Conservation (phyloP, 2,113 vertebrate genomes). For the Lutjanus erythropterus region DNA sequence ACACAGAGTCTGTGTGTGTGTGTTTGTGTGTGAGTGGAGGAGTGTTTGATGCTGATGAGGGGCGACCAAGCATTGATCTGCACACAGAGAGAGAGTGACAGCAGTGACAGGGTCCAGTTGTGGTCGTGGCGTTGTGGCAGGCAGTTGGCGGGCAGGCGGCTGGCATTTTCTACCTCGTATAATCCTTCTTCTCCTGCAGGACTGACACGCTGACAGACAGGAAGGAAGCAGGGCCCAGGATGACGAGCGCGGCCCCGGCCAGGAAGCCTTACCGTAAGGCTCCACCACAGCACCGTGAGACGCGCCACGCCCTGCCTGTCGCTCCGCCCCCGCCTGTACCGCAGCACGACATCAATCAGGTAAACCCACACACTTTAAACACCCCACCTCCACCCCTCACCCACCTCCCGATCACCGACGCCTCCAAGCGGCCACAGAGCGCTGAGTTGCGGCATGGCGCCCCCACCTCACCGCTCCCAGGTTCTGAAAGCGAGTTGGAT, state of each 20-base stretch:
- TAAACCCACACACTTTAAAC: conserved; percentile 74
- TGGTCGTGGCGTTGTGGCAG: conserved; percentile 13
- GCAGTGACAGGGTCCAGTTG: conserved; percentile 31
- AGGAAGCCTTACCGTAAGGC: conserved; percentile 99
- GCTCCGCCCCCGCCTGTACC: conserved; percentile 79
- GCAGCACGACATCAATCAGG: conserved; percentile 86
- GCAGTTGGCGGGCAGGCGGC: not conserved
- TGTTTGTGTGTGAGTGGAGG: too few species aligned
- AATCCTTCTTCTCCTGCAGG: conserved; percentile 40
- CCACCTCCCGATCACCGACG: conserved; percentile 65
- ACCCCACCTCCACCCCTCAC: conserved; percentile 2
- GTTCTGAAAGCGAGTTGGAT: conserved; percentile 84
- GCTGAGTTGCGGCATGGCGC: conserved; percentile 11
- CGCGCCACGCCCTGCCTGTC: conserved; percentile 84
- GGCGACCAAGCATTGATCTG: conserved; percentile 56
- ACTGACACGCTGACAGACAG: conserved; percentile 37
- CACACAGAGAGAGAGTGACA: not conserved
- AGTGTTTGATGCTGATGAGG: conserved; percentile 68
- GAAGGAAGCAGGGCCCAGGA: conserved; percentile 74
- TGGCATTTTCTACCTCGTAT: not conserved
- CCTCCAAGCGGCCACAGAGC: not conserved
- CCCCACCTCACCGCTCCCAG: not conserved
- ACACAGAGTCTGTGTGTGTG: not conserved
- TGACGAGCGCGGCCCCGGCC: conserved; percentile 89
- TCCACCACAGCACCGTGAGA: conserved; percentile 95